Conservation (phyloP, 2,888 invertebrate genomes). For the Mechanitis mazaeus region DNA sequence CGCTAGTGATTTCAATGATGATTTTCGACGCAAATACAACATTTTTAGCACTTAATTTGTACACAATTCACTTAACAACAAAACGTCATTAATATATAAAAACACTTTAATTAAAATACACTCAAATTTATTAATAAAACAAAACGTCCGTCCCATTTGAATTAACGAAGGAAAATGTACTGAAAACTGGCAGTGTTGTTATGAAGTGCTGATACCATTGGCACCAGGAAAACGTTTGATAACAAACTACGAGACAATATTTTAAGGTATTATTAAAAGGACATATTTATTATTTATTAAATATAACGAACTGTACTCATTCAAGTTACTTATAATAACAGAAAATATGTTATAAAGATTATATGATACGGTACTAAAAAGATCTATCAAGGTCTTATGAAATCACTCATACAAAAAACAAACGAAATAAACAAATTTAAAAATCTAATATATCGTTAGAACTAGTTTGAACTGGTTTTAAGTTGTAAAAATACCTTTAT, state of each 20-base stretch:
- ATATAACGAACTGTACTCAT: no score
- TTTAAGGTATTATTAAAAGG: slow-evolving; percentile 29
- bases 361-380: no score
- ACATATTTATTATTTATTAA: neutral
- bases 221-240: slow-evolving; percentile 56
- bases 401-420: no score
- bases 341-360: neutral
- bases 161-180: slow-evolving; percentile 66
- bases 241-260: slow-evolving; percentile 33
- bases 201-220: slow-evolving; percentile 47
- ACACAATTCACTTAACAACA: slow-evolving; percentile 5
- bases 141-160: slow-evolving; percentile 59
- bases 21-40: slow-evolving; percentile 40
- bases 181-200: slow-evolving; percentile 37
- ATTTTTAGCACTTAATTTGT: slow-evolving; percentile 25
- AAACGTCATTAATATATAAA: slow-evolving; percentile 5
- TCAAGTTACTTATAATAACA: neutral
- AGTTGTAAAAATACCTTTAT: no score
- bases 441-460: no score
- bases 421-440: no score
- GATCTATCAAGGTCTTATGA: no score
- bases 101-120: slow-evolving; percentile 28
- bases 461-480: no score
- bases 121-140: slow-evolving; percentile 31
- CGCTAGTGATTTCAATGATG: slow-evolving; percentile 46